Evolutionary conservation across 2,113 vertebrate species (phyloP), one percentile per base, ranked within the genome.

Genomic region (Menura novaehollandiae): DNA sequence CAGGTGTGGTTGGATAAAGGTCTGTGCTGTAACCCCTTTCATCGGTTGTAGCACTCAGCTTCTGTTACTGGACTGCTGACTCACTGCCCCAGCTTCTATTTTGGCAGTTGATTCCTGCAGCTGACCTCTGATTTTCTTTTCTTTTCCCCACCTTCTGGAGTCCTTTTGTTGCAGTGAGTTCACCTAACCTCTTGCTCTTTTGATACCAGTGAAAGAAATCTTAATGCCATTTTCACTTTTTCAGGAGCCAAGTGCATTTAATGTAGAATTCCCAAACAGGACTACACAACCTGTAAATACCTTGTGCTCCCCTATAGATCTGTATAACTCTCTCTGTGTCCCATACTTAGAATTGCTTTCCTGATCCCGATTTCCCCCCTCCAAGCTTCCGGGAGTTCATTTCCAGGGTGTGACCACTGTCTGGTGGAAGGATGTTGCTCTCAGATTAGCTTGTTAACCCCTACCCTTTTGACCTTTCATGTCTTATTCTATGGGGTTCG

Each of bases 381-480:
- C 10, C 20, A 32, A 23, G 58, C 77, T 97, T 92, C 91, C 96
- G 89, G 92, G 69, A 85, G 84, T 82, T 95, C 26, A 80, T 92
- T 93, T 95, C 53, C 76, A 96, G 95, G 91, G 96, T 95, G 95
- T 97, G 86, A 94, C 96, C 88, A 82, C 76, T 93, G 88, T 85
- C 86, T 95, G 56, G 69, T 89, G 95, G 95, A 96, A 97, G 94
- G 97, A 95, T 97, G 92, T 97, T 96, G 83, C 94, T 73, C 86
- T 97, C 37, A 12, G 73, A 95, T 97, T 93, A 93, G 94, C 63
- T 97, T 97, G 93, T 97, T 97, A 93, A 95, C 76, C 77, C 83
- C 30, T 59, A 56, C 66, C 89, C 94, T 96, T 93, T 97, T 97
- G 94, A 97, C 92, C 87, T 95, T 62, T 81, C 43, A 4, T 87